Evolutionary conservation across 2,113 vertebrate genomes (phyloP), one percentile per base, ranked within the genome.

Genomic region (Sula dactylatra): DNA sequence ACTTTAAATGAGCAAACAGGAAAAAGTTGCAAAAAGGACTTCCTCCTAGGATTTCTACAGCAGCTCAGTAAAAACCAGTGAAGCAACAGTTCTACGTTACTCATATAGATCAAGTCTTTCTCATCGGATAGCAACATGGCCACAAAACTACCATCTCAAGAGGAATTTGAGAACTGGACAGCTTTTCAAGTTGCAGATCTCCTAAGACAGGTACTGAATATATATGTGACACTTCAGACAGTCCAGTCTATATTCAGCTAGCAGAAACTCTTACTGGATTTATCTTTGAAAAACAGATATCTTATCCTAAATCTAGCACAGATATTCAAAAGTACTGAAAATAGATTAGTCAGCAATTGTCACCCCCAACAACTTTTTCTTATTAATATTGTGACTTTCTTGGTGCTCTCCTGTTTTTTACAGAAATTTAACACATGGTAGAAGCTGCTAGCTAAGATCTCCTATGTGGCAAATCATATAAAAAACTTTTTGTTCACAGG

Each of bases 161-260:
- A 99, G 73, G 98, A 99, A 88, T 98, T 98, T 82, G 98, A 98
- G 84, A 97, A 90, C 32, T 99, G 99, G 99, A 98, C 98, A 78
- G 77, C 98, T n/a, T 62, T 79, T 16, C 98, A 98, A 91, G 98
- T 99, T 52, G 98, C 98, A 73, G 73, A 96, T 83, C 98, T 98
- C 66, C 94, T 99, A 94, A 91, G 73, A 95, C 98, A 98, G 98
- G 99, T 99, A 98, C 47, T 71, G 79, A 69, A 58, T 69, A 9
- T 74, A 4, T 56, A 16, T 14, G 13, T 50, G 72, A 83, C 25
- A 26, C 9, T 73, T 59, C 1, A 50, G 32, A 31, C 11, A 64
- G 69, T 34, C 38, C 29, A 54, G 45, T 38, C 49, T 85, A 10
- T 19, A 42, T 67, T 89, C 67, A 83, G 38, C 77, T 34, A 66